Percentiles rank a stretch among this genome's conserved stretches.
These are phyloP conservation scores for Piezodorus guildinii DNA, from an alignment of 1,140 invertebrate genomes.

Conservation along the genomic window DNA sequence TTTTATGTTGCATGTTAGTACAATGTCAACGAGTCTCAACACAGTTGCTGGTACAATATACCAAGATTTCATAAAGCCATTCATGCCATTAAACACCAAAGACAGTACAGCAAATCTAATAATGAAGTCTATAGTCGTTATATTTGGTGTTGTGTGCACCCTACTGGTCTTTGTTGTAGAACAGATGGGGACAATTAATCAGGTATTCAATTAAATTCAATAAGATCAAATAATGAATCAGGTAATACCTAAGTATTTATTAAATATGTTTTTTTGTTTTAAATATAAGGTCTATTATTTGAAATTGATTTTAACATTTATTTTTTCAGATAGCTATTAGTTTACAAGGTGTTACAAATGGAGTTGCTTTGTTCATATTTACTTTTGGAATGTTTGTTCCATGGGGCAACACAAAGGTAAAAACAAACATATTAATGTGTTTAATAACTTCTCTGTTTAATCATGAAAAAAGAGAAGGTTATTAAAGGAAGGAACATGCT, in stretches of 20 bases:
- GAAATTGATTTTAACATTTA: too few relatives aligned
- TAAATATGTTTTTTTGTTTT: neutral
- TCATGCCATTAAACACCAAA: constrained; percentile 44
- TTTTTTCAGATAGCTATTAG: constrained; percentile 47
- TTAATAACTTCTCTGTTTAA: too few relatives aligned
- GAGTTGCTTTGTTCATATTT: constrained; percentile 63
- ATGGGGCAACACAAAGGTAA: constrained; percentile 44
- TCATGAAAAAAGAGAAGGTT: too few relatives aligned
- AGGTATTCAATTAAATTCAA: constrained; percentile 33
- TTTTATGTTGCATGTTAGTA: constrained; percentile 40
- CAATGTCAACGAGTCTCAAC: constrained; percentile 66
- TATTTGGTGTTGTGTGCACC: constrained; percentile 49
- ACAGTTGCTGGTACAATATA: constrained; percentile 72
- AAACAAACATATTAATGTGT: neutral
- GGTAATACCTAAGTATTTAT: neutral
- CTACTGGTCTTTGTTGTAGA: constrained; percentile 54
- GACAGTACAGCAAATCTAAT: constrained; percentile 49
- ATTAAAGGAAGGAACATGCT: too few relatives aligned
- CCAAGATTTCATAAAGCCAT: constrained; percentile 63
- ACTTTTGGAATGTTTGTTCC: constrained; percentile 66
- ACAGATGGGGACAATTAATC: constrained; percentile 51
- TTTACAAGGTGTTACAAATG: constrained; percentile 52
- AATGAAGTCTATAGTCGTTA: constrained; percentile 55
- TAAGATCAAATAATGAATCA: neutral
- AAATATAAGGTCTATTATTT: neutral